Percentiles rank a stretch among this genome's conserved stretches.
phyloP scores from a whole-genome alignment of 2,888 invertebrate genomes.

The Anoplius nigerrimus region DNA sequence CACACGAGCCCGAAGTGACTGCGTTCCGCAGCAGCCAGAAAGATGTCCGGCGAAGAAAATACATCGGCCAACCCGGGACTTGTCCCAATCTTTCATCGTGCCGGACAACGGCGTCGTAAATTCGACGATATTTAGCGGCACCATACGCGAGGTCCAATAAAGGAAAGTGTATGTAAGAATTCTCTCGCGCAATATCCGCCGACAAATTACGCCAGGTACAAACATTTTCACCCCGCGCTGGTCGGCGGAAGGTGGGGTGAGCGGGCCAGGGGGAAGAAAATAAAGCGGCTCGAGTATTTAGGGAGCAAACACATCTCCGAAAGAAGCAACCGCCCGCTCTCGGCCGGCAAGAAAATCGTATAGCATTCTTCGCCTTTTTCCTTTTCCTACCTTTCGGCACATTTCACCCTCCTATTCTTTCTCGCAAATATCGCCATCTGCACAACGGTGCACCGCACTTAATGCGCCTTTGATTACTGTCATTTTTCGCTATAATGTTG shows the following conservation, averaged over 20 bases:
- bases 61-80: too few relatives aligned
- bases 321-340: slow-evolving; percentile 5
- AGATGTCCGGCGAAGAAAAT: too few relatives aligned
- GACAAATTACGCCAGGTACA: slow-evolving; percentile 46
- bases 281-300: slow-evolving; percentile 44
- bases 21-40: too few relatives aligned
- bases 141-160: slow-evolving; percentile 19
- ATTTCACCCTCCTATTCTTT: not conserved
- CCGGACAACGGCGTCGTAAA: too few relatives aligned
- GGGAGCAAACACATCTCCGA: slow-evolving; percentile 37
- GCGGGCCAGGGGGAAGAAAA: slow-evolving; percentile 37
- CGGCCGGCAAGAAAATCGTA: not conserved
- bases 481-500: too few relatives aligned
- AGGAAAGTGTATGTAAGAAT: slow-evolving; percentile 12
- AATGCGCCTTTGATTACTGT: too few relatives aligned
- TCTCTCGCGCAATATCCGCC: slow-evolving; percentile 45
- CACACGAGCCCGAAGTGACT: too few relatives aligned
- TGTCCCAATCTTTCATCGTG: too few relatives aligned
- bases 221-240: slow-evolving; percentile 37
- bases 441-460: too few relatives aligned
- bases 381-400: not conserved
- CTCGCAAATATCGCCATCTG: not conserved
- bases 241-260: not conserved
- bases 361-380: slow-evolving; percentile 11
- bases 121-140: not conserved